Evolutionary conservation across 2,888 invertebrate genomes (phyloP).

Genomic region (Chaitophorus viminalis): DNA sequence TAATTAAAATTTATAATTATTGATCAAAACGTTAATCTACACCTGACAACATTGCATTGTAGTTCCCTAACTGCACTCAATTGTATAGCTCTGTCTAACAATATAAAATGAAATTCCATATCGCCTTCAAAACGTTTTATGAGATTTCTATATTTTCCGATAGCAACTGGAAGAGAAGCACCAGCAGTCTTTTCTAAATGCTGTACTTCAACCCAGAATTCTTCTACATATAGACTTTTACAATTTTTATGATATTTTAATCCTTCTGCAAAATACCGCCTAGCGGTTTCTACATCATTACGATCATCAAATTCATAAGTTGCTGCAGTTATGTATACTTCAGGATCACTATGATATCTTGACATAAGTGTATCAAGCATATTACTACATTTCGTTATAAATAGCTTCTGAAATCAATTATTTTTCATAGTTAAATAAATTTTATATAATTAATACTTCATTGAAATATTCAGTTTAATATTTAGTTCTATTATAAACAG

Average conservation of each 20-base stretch:
- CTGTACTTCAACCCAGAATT: conserved; percentile 53
- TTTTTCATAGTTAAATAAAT: not conserved
- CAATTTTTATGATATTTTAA: conserved; percentile 45
- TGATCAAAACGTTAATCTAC: not conserved
- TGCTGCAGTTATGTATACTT: conserved; percentile 54
- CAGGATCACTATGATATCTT: conserved; percentile 49
- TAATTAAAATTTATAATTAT: not conserved
- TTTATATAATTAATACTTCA: not conserved
- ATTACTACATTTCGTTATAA: conserved; percentile 40
- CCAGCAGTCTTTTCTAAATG: conserved; percentile 44
- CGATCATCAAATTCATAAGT: conserved; percentile 57
- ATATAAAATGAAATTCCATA: conserved; percentile 48
- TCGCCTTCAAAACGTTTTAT: conserved; percentile 49
- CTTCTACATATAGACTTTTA: conserved; percentile 48
- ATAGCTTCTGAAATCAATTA: conserved; percentile 35
- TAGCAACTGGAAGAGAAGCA: conserved; percentile 38
- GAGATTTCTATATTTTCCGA: conserved; percentile 47
- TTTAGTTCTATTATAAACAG: not conserved
- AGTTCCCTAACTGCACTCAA: conserved; percentile 41
- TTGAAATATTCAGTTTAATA: not conserved
- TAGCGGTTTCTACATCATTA: conserved; percentile 41
- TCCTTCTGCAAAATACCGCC: conserved; percentile 46
- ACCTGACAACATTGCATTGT: conserved; percentile 54
- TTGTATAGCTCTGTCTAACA: conserved; percentile 41
- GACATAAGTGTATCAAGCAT: conserved; percentile 41